Evolutionary conservation across 2,888 invertebrate genomes (phyloP), one percentile per base, ranked within the genome.

Genomic region (Volucella inanis): DNA sequence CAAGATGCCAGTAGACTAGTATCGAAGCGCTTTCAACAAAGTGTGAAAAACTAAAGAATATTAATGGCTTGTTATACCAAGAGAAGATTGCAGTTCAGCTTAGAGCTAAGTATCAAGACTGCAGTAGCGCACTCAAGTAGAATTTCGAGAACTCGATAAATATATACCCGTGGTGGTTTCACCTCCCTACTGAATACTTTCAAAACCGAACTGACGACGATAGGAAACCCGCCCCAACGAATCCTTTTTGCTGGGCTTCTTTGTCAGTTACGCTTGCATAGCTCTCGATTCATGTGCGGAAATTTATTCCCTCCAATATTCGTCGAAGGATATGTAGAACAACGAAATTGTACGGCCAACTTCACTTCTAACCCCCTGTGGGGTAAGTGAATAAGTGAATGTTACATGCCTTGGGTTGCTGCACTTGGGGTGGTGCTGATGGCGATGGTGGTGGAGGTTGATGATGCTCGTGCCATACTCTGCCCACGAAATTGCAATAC

Each of bases 301-400:
- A 68, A 85, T 85, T 81, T 81, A 77, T 81, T 85, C 68, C 31
- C 31, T 85, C 67, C 81, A 81, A 80, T 85, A 85, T 81, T 81
- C 85, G 81, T 68, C 45, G 50, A 62, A 55, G 74, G 55, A 59
- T 47, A 57, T 72, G 59, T 75, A 71, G 70, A 38, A 70, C 72
- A 79, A 67, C 61, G 39, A 14, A 8, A 49, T 14, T 14, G 14
- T 14, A 45, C 67, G 67, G 80, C 61, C 62, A 50, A 75, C 75
- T 62, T 76, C 75, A 81, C 72, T 0, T 31, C 31, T 4, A 31
- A 31, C 85, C 67, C 76, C 67, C 55, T 49, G 39, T 12, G 81
- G 77, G 71, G 72, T 80, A 71, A 80, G 59, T 77, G 85, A 79
- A 78, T 70, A 62, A 70, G 68, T 57, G 77, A 70, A 72, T 61